These are phyloP conservation scores for Typhlomys cinereus DNA, from an alignment of 2,113 vertebrate genomes.

Conservation along the genomic window DNA sequence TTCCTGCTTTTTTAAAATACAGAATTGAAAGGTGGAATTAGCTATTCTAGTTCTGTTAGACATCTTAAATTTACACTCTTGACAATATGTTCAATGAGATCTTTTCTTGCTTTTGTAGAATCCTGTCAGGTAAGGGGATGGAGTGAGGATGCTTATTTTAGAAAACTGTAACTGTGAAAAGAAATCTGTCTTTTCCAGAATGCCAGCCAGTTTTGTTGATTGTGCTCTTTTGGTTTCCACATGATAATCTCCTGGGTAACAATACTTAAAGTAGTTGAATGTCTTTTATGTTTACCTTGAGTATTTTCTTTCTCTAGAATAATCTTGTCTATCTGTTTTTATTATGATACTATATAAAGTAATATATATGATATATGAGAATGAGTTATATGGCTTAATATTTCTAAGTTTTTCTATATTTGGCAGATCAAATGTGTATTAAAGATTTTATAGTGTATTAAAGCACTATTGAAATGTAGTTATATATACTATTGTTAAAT, in stretches of 20 bases:
- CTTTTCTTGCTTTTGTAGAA: not conserved
- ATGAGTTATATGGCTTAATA: not conserved
- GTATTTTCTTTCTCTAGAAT: not conserved
- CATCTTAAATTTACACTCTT: not conserved
- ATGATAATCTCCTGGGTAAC: not conserved
- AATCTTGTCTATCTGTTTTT: not conserved
- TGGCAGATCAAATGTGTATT: not conserved
- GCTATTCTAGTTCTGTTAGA: not conserved
- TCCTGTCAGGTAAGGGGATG: not conserved
- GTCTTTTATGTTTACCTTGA: not conserved
- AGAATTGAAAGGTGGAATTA: not conserved
- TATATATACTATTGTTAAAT: not conserved
- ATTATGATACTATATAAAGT: not conserved
- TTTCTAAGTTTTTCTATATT: not conserved
- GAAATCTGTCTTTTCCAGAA: not conserved
- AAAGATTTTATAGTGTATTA: not conserved
- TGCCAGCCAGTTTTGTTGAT: not conserved
- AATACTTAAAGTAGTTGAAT: not conserved
- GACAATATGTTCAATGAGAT: not conserved
- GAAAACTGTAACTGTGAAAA: not conserved
- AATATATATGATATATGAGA: not conserved
- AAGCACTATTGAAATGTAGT: not conserved
- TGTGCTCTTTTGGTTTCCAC: not conserved
- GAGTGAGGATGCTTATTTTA: not conserved
- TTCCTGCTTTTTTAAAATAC: not conserved